A percentile compares a stretch with the other conserved stretches of the same genome.
phyloP scores from a whole-genome alignment of 2,888 invertebrate genomes.

The Eilema caniola region DNA sequence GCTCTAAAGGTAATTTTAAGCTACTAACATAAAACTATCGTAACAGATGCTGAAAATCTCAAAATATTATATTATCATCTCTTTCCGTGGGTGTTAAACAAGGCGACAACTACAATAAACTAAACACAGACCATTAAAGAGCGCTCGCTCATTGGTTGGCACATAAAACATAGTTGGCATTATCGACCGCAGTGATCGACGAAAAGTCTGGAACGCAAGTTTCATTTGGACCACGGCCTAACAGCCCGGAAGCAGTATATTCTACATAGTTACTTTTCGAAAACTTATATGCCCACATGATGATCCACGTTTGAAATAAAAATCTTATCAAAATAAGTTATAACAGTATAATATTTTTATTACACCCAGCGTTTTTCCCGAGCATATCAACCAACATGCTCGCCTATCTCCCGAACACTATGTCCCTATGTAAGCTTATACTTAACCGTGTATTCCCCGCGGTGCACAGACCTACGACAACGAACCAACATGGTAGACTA shows the following conservation, averaged over 20 bases:
- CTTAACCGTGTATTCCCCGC: constrained; percentile 47
- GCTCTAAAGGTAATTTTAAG: too few species aligned
- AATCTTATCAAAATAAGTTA: not conserved
- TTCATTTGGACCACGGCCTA: too few species aligned
- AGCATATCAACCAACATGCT: constrained; percentile 16
- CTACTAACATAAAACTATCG: not conserved
- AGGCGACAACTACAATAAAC: not conserved
- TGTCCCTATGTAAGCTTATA: constrained; percentile 32
- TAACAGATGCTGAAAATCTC: not conserved
- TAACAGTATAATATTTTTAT: not conserved
- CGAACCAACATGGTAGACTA: constrained; percentile 50
- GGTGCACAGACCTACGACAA: constrained; percentile 47
- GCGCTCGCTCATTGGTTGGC: too few species aligned
- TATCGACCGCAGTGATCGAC: too few species aligned
- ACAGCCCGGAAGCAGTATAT: too few species aligned
- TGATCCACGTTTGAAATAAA: not conserved
- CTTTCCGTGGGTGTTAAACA: not conserved
- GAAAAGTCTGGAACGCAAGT: too few species aligned
- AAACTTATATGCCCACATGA: too few species aligned
- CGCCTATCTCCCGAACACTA: not conserved
- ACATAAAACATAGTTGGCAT: too few species aligned
- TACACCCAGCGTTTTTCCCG: not conserved
- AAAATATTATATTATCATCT: not conserved
- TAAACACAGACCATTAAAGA: not conserved
- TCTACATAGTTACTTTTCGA: too few species aligned